These are phyloP conservation scores for Gymnocypris eckloni DNA, from an alignment of 2,797 vertebrate species.

Conservation along the genomic window DNA sequence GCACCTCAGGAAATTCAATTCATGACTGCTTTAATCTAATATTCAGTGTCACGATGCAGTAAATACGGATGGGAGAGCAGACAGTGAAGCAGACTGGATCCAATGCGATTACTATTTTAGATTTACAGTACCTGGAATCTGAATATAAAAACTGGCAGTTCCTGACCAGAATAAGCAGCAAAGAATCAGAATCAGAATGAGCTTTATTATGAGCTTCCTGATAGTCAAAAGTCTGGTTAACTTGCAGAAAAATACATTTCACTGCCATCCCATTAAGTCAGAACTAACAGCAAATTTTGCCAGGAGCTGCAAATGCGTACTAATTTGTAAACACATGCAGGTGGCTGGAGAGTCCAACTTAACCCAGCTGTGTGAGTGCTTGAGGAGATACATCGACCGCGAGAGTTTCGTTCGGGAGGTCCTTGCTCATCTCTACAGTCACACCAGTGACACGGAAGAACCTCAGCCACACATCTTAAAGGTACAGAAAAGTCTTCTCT, in stretches of 20 bases:
- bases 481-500: conserved; percentile 72
- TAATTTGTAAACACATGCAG: conserved; percentile 68
- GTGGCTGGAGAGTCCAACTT: conserved; percentile 94
- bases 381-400: conserved; percentile 90
- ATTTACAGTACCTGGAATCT: not conserved
- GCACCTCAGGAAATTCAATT: not conserved
- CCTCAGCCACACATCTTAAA: conserved; percentile 90
- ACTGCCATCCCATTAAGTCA: not conserved
- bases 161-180: not conserved
- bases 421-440: conserved; percentile 90
- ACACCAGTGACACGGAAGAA: conserved; percentile 86
- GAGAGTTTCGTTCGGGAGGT: conserved; percentile 92
- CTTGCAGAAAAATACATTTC: not conserved
- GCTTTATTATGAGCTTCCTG: not conserved
- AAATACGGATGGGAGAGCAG: not conserved
- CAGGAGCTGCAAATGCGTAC: not conserved
- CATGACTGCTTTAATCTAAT: not conserved
- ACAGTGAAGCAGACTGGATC: not conserved
- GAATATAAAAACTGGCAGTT: not conserved
- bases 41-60: not conserved
- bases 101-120: not conserved
- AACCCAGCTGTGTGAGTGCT: conserved; percentile 90
- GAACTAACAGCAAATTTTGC: not conserved
- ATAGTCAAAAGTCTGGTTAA: not conserved
- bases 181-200: too few relatives aligned